Evolutionary conservation across 2,113 vertebrate genomes (phyloP), one percentile per base, ranked within the genome.

Genomic region (Boleophthalmus pectinirostris): DNA sequence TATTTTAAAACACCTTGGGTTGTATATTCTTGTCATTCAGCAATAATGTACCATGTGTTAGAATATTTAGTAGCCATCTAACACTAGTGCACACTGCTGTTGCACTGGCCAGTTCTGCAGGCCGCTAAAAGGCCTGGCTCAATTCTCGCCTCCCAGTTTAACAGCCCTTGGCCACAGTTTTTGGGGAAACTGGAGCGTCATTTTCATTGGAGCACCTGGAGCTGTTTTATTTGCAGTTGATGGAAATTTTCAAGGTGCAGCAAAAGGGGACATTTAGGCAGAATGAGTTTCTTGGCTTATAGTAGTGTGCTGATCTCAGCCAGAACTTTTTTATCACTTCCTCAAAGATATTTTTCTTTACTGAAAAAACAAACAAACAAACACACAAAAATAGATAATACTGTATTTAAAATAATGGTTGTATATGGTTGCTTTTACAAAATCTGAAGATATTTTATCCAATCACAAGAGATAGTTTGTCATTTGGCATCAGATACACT

Each of bases 171-270:
- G 86, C 78, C 78, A 54, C 67, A 58, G 79, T 68, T 81, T 82
- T 73, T 74, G 74, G 58, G 73, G 70, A 82, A 86, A 73, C 46
- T 33, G 72, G 75, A 80, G 74, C 20, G 65, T 84, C 65, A 47
- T 85, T 78, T 85, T 90, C 88, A 87, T 85, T 82, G 70, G 70
- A 79, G 85, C 88, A 92, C 91, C 87, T 89, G 88, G 86, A 85
- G 81, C 83, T 72, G 74, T 88, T 92, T 91, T 90, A 89, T 88
- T 82, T 90, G 84, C 66, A 69, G 60, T 25, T n/a, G 72, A 80
- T 87, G 85, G 86, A 87, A 82, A 83, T 89, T 70, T 83, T 85
- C 79, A 83, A 82, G 84, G 76, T 79, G 79, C 65, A 81, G 33
- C 66, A 65, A 75, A 66, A 85, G 68, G 72, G 82, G 83, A 89